These are phyloP conservation scores for Romanomermis culicivorax DNA, from an alignment of 2,888 invertebrate genomes.

Conservation along the genomic window DNA sequence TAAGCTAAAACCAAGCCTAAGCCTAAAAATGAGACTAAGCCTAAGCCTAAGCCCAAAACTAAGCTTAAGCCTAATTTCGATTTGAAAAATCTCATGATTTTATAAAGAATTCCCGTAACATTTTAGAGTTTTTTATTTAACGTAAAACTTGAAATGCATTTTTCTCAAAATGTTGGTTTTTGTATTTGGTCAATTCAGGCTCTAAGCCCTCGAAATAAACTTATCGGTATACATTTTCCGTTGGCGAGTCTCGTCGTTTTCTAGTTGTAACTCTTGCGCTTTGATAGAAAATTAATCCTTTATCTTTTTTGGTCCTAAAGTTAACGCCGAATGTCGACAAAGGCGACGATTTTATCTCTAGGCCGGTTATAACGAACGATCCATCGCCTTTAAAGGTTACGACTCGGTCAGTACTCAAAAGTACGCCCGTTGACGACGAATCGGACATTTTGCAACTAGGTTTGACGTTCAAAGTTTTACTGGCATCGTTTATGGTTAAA, in stretches of 20 bases:
- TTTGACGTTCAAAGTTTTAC: slow-evolving; percentile 7
- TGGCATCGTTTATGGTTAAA: background rate
- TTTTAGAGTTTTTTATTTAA: too few species aligned
- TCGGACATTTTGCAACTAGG: background rate
- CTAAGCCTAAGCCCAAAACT: too few species aligned
- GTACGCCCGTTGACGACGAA: background rate
- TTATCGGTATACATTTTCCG: too few species aligned
- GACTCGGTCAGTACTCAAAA: slow-evolving; percentile 17
- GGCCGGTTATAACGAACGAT: slow-evolving; percentile 21
- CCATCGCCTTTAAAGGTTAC: slow-evolving; percentile 27
- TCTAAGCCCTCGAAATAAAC: too few species aligned
- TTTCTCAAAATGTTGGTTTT: too few species aligned
- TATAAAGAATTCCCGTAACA: background rate
- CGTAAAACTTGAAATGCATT: too few species aligned
- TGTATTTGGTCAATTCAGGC: too few species aligned
- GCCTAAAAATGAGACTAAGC: too few species aligned
- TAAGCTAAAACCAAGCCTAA: too few species aligned
- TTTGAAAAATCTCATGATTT: background rate
- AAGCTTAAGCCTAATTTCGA: too few species aligned
- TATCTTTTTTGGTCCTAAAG: slow-evolving; percentile 28
- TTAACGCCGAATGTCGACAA: slow-evolving; percentile 29
- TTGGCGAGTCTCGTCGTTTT: slow-evolving; percentile 6
- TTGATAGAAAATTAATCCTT: slow-evolving; percentile 30
- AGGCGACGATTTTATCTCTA: slow-evolving; percentile 17
- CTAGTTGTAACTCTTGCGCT: slow-evolving; percentile 15